Conservation (phyloP, 2,113 vertebrate species). For the Columba janthina region DNA sequence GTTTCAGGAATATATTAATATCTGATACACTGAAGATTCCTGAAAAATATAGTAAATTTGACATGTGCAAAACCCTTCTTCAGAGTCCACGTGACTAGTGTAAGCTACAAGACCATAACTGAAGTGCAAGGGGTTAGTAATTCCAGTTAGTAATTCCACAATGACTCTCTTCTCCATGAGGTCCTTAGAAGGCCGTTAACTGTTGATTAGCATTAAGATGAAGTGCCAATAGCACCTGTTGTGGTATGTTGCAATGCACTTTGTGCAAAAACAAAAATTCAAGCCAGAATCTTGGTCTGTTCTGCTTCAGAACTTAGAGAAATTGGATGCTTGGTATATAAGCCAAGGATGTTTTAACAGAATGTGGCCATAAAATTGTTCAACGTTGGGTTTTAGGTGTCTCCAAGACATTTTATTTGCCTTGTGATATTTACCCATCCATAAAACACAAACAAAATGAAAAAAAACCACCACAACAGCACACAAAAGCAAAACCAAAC, state of each 20-base stretch:
- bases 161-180: neutral
- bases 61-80: neutral
- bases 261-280: neutral
- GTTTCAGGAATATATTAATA: conserved; percentile 54
- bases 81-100: conserved; percentile 4
- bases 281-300: neutral
- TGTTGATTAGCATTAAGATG: neutral
- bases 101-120: neutral
- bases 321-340: neutral
- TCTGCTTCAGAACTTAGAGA: neutral
- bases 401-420: neutral
- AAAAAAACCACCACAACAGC: too few species aligned
- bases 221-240: neutral
- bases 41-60: conserved; percentile 50
- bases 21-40: neutral
- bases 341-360: neutral
- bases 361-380: neutral
- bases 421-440: neutral
- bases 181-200: neutral
- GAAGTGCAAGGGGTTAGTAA: conserved; percentile 46
- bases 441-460: neutral
- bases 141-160: neutral
- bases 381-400: neutral
- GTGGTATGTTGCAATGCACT: neutral
- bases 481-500: too few species aligned